Evolutionary conservation across 2,888 invertebrate genomes (phyloP).

Genomic region (Lasioglossum vierecki): DNA sequence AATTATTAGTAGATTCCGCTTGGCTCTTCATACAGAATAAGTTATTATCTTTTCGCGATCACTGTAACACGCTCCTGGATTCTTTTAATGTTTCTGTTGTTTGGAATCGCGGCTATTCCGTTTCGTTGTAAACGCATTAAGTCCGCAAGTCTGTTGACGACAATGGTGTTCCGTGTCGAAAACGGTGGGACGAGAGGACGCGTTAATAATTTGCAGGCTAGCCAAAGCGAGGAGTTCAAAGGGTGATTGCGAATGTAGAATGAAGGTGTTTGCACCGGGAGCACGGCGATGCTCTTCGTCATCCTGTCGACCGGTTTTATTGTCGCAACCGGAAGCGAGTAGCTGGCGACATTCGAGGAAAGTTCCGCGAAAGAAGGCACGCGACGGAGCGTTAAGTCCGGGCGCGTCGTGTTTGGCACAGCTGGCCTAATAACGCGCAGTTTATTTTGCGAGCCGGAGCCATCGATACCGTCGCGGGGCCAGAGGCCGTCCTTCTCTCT

Average conservation of each 20-base stretch:
- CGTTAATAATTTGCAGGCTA: background rate
- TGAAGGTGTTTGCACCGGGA: background rate
- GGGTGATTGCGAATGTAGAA: background rate
- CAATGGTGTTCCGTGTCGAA: no score
- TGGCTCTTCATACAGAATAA: no score
- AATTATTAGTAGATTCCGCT: background rate
- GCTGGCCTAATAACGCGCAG: conserved; percentile 49
- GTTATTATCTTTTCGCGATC: no score
- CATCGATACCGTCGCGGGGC: conserved; percentile 43
- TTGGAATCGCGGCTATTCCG: no score
- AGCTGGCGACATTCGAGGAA: conserved; percentile 10
- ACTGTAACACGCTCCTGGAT: no score
- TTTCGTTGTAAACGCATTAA: no score
- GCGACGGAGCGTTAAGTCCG: conserved; percentile 35
- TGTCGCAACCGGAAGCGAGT: conserved; percentile 4
- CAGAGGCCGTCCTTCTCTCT: conserved; percentile 19
- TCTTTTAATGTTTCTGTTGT: no score
- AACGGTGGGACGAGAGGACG: no score
- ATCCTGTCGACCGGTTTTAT: conserved; percentile 6
- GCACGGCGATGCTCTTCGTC: background rate
- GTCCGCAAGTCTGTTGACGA: no score
- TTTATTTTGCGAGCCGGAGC: conserved; percentile 35
- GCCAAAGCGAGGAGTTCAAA: background rate
- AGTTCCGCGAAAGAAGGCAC: conserved; percentile 3
- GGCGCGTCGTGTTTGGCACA: conserved; percentile 37